These are phyloP conservation scores for Drosophila merina DNA, from an alignment of 2,888 invertebrate genomes.

Conservation along the genomic window DNA sequence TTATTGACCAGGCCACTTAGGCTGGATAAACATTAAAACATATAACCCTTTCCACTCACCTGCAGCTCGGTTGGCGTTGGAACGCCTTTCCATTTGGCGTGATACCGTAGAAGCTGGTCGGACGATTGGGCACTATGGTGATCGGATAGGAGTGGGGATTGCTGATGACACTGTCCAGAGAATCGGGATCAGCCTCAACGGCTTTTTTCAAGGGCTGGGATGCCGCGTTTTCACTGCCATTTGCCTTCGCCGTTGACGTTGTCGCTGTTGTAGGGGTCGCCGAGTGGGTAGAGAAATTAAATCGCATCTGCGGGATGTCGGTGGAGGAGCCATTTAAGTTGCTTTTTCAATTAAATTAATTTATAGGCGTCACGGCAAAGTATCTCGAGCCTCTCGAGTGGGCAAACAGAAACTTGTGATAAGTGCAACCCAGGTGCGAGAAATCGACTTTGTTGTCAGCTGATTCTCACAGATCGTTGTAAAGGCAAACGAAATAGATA, in stretches of 20 bases:
- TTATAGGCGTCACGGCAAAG: conserved; percentile 8
- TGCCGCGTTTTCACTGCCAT: conserved; percentile 47
- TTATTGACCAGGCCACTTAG: conserved; percentile 58
- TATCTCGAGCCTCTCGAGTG: conserved; percentile 30
- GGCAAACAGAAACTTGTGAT: conserved; percentile 46
- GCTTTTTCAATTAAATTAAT: conserved; percentile 37
- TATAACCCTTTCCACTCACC: conserved; percentile 68
- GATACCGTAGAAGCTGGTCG: conserved; percentile 81
- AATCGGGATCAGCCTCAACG: conserved; percentile 83
- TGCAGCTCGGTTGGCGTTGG: conserved; percentile 81
- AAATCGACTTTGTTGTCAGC: conserved; percentile 31
- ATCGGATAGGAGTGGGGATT: conserved; percentile 84
- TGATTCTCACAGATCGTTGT: conserved; percentile 20
- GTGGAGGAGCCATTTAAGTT: conserved; percentile 32
- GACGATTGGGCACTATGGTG: conserved; percentile 83
- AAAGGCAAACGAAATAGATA: conserved; percentile 21
- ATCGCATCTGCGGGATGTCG: conserved; percentile 66
- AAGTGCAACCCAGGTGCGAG: conserved; percentile 53
- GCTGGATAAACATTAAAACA: conserved; percentile 26
- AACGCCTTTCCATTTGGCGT: conserved; percentile 79
- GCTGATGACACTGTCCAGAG: conserved; percentile 83
- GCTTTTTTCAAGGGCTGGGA: conserved; percentile 69
- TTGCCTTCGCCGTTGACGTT: conserved; percentile 27
- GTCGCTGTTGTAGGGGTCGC: conserved; percentile 36
- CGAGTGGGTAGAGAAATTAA: conserved; percentile 62